Evolutionary conservation across 2,888 invertebrate genomes (phyloP).

Genomic region (Liodrosophila aerea): DNA sequence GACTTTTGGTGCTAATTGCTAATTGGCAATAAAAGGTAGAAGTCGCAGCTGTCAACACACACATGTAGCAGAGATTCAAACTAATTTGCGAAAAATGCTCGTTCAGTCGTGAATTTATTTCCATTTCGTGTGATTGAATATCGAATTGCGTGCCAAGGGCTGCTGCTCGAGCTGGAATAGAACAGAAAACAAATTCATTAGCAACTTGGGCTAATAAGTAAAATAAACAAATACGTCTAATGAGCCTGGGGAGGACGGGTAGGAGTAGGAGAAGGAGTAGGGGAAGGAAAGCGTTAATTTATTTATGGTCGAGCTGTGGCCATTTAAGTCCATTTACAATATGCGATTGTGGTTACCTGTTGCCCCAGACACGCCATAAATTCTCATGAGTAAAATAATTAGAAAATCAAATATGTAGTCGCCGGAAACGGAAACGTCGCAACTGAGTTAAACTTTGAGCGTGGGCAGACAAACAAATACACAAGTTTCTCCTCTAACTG

Average conservation of each 20-base stretch:
- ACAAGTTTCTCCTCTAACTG: constrained; percentile 4
- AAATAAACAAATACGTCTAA: constrained; percentile 55
- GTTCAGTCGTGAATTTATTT: constrained; percentile 14
- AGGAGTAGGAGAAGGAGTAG: background rate
- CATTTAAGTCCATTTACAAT: constrained; percentile 18
- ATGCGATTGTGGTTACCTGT: constrained; percentile 51
- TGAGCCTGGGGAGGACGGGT: constrained; percentile 33
- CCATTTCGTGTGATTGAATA: constrained; percentile 6
- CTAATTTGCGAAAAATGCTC: constrained; percentile 17
- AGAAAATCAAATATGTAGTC: constrained; percentile 70
- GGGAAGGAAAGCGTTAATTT: constrained; percentile 16
- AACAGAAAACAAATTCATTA: constrained; percentile 41
- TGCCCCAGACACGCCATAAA: constrained; percentile 60
- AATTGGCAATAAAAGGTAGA: constrained; percentile 24
- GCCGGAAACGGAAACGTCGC: constrained; percentile 52
- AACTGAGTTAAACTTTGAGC: constrained; percentile 42
- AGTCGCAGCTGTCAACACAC: constrained; percentile 11
- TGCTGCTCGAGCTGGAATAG: background rate
- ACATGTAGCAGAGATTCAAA: background rate
- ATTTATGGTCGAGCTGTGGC: constrained; percentile 26
- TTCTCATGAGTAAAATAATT: constrained; percentile 77
- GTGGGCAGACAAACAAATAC: background rate
- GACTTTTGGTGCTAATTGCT: constrained; percentile 1
- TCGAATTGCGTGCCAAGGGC: background rate
- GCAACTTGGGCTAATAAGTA: constrained; percentile 33